Evolutionary conservation across 2,888 invertebrate species (phyloP), one percentile per base, ranked within the genome.

Genomic region (Pherbina coryleti): DNA sequence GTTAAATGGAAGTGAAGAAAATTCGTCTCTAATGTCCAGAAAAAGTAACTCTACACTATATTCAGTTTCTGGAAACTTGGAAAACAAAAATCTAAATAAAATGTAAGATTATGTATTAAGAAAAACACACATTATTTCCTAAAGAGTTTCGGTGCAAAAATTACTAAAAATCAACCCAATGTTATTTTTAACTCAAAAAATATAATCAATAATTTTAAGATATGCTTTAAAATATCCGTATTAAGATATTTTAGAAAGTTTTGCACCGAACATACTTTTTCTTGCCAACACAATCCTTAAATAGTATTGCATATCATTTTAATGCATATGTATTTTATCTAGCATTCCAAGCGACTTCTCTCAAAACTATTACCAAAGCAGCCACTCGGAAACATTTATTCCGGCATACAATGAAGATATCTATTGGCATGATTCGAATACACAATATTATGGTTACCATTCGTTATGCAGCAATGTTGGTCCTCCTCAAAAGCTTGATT

Each of bases 391-490:
- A 8, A 66, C 70, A 14, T 85, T 81, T 64, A 79, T 64, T 17
- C 19, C 80, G 2, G 84, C 84, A 62, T 76, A 76, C 7, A 84
- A 82, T 67, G 80, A 80, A 28, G 86, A 85, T 76, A 76, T 31
- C 55, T 86, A 86, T 79, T 86, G 86, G 86, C 78, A 84, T 57
- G 86, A 86, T 31, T 75, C 86, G 7, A 82, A 82, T 53, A 83
- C 84, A 31, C 81, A 84, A 14, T 81, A 80, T 78, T 81, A 79
- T 60, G 66, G 37, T 3, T 81, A 80, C 67, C 81, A 77, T 64
- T 51, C 77, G 3, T 69, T 72, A 28, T 71, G 69, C 49, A 77
- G 57, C 25, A 79, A 80, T 37, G 75, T 81, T 71, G 82, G 79
- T 19, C 72, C 77, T n/a, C 80, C 82, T 5, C 82, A 84, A 2